Evolutionary conservation across 1,140 invertebrate species (phyloP), one percentile per base, ranked within the genome.

Genomic region (Halyomorpha halys): DNA sequence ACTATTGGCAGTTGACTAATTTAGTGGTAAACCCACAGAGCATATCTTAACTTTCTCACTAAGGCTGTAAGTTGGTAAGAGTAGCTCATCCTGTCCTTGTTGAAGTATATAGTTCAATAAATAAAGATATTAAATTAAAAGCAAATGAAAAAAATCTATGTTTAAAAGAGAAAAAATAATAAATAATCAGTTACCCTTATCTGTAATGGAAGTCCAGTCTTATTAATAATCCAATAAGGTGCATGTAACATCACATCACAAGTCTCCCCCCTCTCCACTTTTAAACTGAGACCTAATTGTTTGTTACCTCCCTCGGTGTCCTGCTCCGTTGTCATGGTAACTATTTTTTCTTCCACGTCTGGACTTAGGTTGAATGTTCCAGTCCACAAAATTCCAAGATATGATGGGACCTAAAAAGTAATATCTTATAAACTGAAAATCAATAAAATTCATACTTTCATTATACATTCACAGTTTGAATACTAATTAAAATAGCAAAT

Each of bases 171-270:
- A n/a, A 59, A 27, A 23, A 2, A 59, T 8, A 59, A 34, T 27
- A n/a, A 23, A 11, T 1, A 1, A 34, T 49, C 4, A 71, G 69
- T 77, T 76, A 90, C 88, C 77, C 86, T 86, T 45, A 91, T 79
- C 71, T 88, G 84, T 62, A 94, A 73, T 18, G 85, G 82, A 66
- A 90, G 76, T 21, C 83, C 84, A 8, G 91, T 91, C 74, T 93
- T 92, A 75, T 95, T 95, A 49, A 94, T 82, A 72, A 94, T 85
- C 92, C 92, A 95, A 74, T 92, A 93, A 3, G 90, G 89, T 15
- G 87, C 82, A 72, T 89, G 88, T 45, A 95, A 75, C 65, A 83
- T 81, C 44, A 91, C 72, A 61, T 84, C 79, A 73, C 81, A 81
- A 65, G 79, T 81, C 63, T 77, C 78, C n/a, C 76, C 76, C 62